A percentile compares a stretch with the other conserved stretches of the same genome.
These are phyloP conservation scores for Eristalis intricaria DNA, from an alignment of 2,888 invertebrate genomes.

Conservation along the genomic window DNA sequence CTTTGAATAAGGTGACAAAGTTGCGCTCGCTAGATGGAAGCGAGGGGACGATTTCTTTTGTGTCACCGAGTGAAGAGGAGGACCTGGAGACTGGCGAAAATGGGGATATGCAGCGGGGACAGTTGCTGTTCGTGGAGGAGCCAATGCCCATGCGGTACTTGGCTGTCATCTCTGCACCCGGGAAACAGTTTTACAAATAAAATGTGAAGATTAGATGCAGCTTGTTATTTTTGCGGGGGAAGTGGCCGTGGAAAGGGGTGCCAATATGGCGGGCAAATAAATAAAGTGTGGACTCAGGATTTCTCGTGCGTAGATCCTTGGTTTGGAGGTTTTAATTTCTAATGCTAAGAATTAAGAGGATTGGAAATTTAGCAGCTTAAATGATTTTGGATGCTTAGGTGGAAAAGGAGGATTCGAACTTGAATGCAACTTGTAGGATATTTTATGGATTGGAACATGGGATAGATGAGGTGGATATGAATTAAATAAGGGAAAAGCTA, in stretches of 20 bases:
- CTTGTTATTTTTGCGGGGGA: background rate
- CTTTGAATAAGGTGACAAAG: background rate
- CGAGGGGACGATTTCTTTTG: background rate
- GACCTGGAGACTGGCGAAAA: background rate
- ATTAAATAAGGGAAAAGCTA: too few relatives aligned
- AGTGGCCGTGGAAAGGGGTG: background rate
- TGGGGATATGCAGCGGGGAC: background rate
- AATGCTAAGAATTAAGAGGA: too few relatives aligned
- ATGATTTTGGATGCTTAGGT: too few relatives aligned
- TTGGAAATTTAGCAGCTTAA: too few relatives aligned
- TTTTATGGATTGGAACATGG: too few relatives aligned
- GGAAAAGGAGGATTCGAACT: too few relatives aligned
- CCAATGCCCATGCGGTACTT: constrained; percentile 10
- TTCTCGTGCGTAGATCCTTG: too few relatives aligned
- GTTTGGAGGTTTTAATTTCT: too few relatives aligned
- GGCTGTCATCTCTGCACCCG: background rate
- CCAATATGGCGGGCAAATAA: background rate
- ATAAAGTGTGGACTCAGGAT: too few relatives aligned
- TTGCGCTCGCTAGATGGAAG: constrained; percentile 3
- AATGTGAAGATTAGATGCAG: background rate
- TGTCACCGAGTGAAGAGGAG: background rate
- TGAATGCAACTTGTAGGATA: too few relatives aligned
- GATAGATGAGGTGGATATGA: too few relatives aligned
- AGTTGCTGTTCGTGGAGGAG: background rate
- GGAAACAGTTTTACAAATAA: background rate